Base-by-base conservation (phyloP, 1,140 invertebrate genomes). In the Heliconius hewitsoni region DNA sequence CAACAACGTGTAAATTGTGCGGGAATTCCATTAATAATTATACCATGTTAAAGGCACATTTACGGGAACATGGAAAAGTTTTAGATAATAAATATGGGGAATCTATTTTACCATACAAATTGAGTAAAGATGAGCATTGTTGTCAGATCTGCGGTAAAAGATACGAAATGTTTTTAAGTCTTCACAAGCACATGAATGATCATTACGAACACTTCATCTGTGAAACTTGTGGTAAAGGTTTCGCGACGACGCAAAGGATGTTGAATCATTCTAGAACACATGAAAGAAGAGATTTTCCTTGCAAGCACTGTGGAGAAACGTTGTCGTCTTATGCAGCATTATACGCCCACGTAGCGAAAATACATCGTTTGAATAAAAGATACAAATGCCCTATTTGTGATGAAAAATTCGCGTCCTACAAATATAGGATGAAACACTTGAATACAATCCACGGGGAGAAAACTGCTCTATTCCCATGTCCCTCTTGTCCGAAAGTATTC, bases 161-260 rank as follows among this genome's bases (percentile, higher is more conserved):
- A 1, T 95, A 95, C 77, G 93, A 95, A 72, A 87, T 93, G 76
- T 95, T 94, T 57, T 89, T 95, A 1, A 95, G 91, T 72, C 89
- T 94, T 1, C 90, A 95, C 80, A 89, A 90, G 52, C 94, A 94
- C 2, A 88, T 95, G 86, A 94, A 94, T 37, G 88, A 90, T 19
- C 95, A 95, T 80, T 93, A 92, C 60, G 86, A 95, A 0, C 91
- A 94, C 18, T 93, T 89, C 74, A 92, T 94, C 23, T 95, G 95
- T 57, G 92, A 95, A 74, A 94, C 87, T 13, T 95, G 95, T 81
- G 93, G 94, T 0, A 93, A 94, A 78, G 77, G 88, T 0, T 95
- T 95, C 76, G 93, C 89, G 1, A 93, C 93, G 1, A 83, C 85
- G 0, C 93, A 93, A 71, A 78, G 92, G 27, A 88, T 94, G 90